Evolutionary conservation across 2,888 invertebrate genomes (phyloP), one percentile per base, ranked within the genome.

Genomic region (Acronicta aceris): DNA sequence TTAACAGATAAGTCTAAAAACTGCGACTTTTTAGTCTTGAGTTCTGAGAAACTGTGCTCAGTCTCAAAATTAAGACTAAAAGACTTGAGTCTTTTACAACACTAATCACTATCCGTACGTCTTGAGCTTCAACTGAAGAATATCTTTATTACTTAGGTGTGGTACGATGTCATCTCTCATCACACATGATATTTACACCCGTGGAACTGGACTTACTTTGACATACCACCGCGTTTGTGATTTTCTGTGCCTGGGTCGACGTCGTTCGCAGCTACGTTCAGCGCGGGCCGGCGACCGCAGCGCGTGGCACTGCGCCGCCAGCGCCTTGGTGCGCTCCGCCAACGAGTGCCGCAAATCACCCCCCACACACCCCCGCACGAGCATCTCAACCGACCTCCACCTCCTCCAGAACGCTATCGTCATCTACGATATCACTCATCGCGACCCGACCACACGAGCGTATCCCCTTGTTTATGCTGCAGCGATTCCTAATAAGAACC

Each of bases 141-240:
- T 21, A 21, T n/a, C 5, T 25, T 4, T 2, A 25, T 7, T 5
- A 7, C 6, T 9, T 30, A 33, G 4, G 12, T 4, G 12, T 33
- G 33, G 12, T 33, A 33, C 12, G 33, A 33, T 9, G 9, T 3
- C 5, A 36, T 36, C 36, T 13, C 36, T 3, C 5, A 36, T 36
- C 36, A 36, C 36, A 43, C 6, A 45, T 45, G 7, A 13, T 10
- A 25, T 43, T 15, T 46, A 60, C 43, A 33, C 12, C 25, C 30
- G 54, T 53, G 61, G 71, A 74, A 50, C 59, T 61, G 83, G 86
- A 84, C 95, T 96, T 96, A 97, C 97, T 96, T 97, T 97, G 82
- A 96, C 96, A 87, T 97, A 96, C 96, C 96, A 96, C 90, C 95
- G 94, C 64, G 96, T 95, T 77, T 94, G 95, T 49, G 95, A 95